A percentile compares a stretch with the other conserved stretches of the same genome.
Evolutionary conservation across 2,797 vertebrate genomes (phyloP).

Genomic region (Mormyrops attenuatus): DNA sequence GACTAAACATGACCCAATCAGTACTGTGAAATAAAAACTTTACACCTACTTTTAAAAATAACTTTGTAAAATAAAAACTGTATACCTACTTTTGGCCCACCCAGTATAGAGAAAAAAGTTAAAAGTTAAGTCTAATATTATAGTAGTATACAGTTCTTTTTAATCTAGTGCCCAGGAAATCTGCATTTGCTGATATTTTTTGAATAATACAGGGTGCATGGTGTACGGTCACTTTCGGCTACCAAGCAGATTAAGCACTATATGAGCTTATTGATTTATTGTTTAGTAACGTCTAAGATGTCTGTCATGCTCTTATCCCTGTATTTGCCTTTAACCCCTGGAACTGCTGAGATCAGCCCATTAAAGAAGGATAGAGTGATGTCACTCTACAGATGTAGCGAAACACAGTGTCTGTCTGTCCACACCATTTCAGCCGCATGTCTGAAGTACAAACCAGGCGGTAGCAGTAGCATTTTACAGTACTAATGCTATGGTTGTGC

Average conservation of each 20-base stretch:
- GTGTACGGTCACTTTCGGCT: neutral
- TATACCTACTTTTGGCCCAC: neutral
- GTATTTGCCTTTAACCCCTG: neutral
- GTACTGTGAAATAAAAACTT: neutral
- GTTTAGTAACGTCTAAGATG: neutral
- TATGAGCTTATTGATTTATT: neutral
- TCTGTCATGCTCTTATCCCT: neutral
- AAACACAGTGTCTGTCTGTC: neutral
- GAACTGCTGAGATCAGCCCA: neutral
- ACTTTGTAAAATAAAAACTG: neutral
- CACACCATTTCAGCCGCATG: neutral
- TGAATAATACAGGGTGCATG: neutral
- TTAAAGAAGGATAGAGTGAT: neutral
- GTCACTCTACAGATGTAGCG: neutral
- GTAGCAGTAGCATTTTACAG: neutral
- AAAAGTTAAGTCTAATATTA: neutral
- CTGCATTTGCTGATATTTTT: neutral
- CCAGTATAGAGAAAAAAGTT: neutral
- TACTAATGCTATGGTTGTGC: neutral
- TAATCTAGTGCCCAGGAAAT: neutral
- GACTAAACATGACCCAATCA: neutral
- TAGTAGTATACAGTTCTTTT: neutral
- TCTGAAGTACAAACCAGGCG: neutral
- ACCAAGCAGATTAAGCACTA: neutral
- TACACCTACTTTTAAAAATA: neutral